phyloP scores from a whole-genome alignment of 1,140 invertebrate species.

The Caerostris darwini region DNA sequence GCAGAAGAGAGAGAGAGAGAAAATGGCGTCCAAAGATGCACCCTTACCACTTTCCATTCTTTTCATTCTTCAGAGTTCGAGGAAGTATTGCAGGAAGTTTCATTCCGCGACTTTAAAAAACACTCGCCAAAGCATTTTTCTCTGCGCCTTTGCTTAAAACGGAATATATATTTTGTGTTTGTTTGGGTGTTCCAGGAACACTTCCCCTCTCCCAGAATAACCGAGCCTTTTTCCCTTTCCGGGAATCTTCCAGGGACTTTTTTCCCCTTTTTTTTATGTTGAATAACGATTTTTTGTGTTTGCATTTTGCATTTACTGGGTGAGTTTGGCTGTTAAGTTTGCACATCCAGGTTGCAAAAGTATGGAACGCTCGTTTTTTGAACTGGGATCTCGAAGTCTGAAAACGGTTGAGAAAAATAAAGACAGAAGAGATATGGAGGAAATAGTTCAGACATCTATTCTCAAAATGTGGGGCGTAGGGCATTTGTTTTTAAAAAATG shows the following conservation, averaged over 20 bases:
- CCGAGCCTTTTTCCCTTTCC: not conserved
- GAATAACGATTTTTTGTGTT: conserved; percentile 12
- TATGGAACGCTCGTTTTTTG: no score
- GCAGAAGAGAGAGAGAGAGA: conserved; percentile 19
- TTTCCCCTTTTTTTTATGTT: not conserved
- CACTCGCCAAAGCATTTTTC: conserved; percentile 50
- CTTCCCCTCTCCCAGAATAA: conserved; percentile 22
- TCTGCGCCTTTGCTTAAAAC: conserved; percentile 57
- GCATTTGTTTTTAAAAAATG: no score
- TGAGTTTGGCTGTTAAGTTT: conserved; percentile 48
- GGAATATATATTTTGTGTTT: conserved; percentile 47
- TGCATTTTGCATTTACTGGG: conserved; percentile 27
- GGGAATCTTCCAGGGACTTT: not conserved
- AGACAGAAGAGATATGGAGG: no score
- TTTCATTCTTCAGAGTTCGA: not conserved
- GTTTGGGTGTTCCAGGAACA: conserved; percentile 31
- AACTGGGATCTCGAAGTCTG: no score
- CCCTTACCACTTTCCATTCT: conserved; percentile 66
- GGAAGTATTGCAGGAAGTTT: conserved; percentile 57
- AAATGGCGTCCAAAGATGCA: conserved; percentile 17
- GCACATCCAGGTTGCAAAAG: no score
- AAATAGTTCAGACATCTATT: no score
- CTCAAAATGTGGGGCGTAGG: no score
- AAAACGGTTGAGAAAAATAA: no score
- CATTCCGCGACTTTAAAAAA: conserved; percentile 64